Conservation (phyloP, 2,888 invertebrate genomes). For the Oeneis ivallda region DNA sequence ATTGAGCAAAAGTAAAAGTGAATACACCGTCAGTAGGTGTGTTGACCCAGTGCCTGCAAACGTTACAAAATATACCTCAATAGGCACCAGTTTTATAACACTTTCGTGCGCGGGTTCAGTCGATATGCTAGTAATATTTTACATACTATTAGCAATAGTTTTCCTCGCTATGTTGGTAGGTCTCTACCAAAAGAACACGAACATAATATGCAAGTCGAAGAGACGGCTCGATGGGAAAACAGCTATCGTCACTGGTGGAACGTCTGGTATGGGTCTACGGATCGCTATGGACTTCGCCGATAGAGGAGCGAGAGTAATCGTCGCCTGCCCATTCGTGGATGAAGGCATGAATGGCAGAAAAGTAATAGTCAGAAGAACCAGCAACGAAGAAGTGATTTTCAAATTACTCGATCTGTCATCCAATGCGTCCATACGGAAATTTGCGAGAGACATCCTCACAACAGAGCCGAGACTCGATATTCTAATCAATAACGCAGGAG, state of each 20-base stretch:
- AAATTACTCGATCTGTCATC: slow-evolving; percentile 89
- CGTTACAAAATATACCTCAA: not conserved
- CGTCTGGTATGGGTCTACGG: slow-evolving; percentile 68
- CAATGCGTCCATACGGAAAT: slow-evolving; percentile 88
- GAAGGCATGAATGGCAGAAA: slow-evolving; percentile 74
- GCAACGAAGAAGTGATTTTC: slow-evolving; percentile 85
- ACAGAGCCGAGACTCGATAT: slow-evolving; percentile 89
- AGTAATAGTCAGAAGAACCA: slow-evolving; percentile 83
- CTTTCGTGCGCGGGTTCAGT: not conserved
- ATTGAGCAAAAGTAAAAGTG: slow-evolving; percentile 39
- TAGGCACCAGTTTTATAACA: not conserved
- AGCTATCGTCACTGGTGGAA: slow-evolving; percentile 69
- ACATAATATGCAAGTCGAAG: slow-evolving; percentile 67
- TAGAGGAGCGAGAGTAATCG: slow-evolving; percentile 67
- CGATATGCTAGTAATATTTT: slow-evolving; percentile 26
- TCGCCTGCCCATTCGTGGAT: slow-evolving; percentile 67
- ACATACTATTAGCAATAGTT: slow-evolving; percentile 27
- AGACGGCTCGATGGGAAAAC: slow-evolving; percentile 64
- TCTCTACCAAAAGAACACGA: slow-evolving; percentile 69
- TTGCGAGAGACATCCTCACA: slow-evolving; percentile 88
- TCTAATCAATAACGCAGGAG: slow-evolving; percentile 94
- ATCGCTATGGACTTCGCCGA: slow-evolving; percentile 68
- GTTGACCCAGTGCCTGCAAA: slow-evolving; percentile 31
- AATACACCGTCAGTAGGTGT: slow-evolving; percentile 14
- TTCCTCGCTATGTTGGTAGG: slow-evolving; percentile 49